Base-by-base conservation (phyloP, 2,888 invertebrate species). In the Nemotelus pantherinus region DNA sequence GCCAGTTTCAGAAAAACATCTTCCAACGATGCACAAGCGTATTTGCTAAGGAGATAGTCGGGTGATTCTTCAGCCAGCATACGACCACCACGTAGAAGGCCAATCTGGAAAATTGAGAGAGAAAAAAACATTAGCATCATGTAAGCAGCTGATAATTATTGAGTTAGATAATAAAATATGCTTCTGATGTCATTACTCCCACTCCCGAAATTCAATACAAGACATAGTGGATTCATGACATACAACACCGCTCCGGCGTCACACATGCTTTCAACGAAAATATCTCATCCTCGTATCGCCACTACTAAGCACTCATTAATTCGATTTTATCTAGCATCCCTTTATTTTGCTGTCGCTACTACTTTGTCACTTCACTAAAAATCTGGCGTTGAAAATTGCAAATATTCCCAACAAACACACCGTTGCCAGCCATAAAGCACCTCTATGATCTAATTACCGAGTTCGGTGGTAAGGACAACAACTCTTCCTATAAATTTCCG, bases 11-110 rank as follows among this genome's bases (percentile, higher is more conserved):
- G 86, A 85, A 95, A 95, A 1, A 95, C 95, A 4, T 92, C 93
- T 84, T 95, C 95, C 39, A 95, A 87, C 4, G 93, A 93, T 43
- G 92, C 92, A 0, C 92, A 90, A 78, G 91, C 90, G 85, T 94
- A 94, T 81, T 92, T 91, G 65, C 90, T 89, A 80, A 95, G 90
- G 25, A 95, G 88, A 77, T 89, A 90, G n/a, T 88, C 88, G 1
- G 95, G 95, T 0, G 94, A 91, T 84, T 95, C 94, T 84, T 95
- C 95, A 0, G 95, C 95, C n/a, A 95, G 86, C 88, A 95, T 93
- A 82, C 91, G 91, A 3, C 95, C 95, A 25, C 95, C 94, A 80
- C 95, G 90, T 92, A 95, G 93, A 6, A 95, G 88, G 0, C 95
- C 95, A 83, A 95, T 95, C 94, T 94, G 84, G 41, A 70, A 48